Conservation (phyloP, 2,888 invertebrate genomes). For the Drosophila formosana region DNA sequence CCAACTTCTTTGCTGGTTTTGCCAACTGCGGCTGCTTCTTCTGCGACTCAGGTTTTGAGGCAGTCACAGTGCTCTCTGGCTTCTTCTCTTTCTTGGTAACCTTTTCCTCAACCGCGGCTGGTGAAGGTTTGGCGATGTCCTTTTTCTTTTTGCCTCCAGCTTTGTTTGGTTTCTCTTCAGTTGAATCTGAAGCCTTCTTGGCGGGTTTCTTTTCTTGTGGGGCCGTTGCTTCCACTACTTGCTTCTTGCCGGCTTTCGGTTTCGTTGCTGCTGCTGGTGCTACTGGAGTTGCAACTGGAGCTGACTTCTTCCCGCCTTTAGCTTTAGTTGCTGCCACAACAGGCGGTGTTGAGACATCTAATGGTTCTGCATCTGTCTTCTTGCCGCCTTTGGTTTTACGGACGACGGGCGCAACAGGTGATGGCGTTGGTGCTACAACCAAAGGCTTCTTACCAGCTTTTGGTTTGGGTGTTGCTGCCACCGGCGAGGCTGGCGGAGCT, state of each 20-base stretch:
- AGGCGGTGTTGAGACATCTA: background rate
- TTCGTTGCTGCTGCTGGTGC: background rate
- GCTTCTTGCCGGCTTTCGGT: background rate
- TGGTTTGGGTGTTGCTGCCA: constrained; percentile 7
- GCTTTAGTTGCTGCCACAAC: background rate
- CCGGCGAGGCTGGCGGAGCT: background rate
- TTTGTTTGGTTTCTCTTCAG: background rate
- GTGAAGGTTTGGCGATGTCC: background rate
- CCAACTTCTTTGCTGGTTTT: constrained; percentile 11
- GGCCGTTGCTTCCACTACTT: background rate
- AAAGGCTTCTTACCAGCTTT: constrained; percentile 40
- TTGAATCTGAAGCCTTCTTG: constrained; percentile 21
- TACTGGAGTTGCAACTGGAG: background rate
- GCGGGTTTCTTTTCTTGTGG: background rate
- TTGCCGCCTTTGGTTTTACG: background rate
- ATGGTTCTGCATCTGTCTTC: background rate
- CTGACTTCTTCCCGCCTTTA: background rate
- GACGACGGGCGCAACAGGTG: constrained; percentile 36
- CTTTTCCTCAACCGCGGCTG: constrained; percentile 1
- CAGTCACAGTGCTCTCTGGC: background rate
- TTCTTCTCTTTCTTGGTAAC: constrained; percentile 7
- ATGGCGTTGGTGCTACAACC: constrained; percentile 54
- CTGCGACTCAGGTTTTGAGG: background rate
- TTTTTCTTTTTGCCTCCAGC: background rate
- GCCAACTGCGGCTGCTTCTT: constrained; percentile 18